Conservation (phyloP, 2,113 vertebrate genomes). For the Platycercus adscitus region DNA sequence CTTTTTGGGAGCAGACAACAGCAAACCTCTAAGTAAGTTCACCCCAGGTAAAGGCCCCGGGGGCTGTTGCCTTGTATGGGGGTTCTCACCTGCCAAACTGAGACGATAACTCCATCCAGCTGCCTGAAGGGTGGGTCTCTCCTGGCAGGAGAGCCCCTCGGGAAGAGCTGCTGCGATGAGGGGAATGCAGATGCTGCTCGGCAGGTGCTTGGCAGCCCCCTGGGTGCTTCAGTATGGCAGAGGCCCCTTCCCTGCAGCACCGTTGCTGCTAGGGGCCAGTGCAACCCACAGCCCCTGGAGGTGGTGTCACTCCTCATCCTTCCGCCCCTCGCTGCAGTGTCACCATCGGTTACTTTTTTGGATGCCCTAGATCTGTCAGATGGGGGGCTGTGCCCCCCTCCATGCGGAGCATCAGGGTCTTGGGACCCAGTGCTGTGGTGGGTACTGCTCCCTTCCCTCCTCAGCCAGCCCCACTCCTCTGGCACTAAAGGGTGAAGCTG, state of each 20-base stretch:
- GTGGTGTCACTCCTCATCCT: conserved; percentile 11
- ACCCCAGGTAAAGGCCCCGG: background rate
- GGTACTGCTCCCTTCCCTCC: background rate
- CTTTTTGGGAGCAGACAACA: background rate
- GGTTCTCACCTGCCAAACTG: background rate
- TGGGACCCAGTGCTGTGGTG: rapidly evolving
- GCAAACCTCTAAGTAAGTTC: background rate
- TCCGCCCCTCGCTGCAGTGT: background rate
- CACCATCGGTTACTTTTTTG: conserved; percentile 35
- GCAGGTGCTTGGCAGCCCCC: background rate
- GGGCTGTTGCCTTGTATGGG: background rate
- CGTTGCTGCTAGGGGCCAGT: background rate
- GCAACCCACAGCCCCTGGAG: rapidly evolving
- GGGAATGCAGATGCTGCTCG: rapidly evolving
- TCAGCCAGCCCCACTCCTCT: background rate
- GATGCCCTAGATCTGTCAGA: conserved; percentile 68
- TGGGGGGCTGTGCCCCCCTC: background rate
- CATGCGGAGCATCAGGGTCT: rapidly evolving
- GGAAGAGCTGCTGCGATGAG: background rate
- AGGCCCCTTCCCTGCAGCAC: background rate
- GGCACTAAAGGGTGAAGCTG: background rate
- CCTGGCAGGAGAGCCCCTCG: background rate
- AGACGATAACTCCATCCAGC: rapidly evolving
- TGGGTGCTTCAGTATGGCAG: rapidly evolving
- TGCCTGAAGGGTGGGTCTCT: background rate